Percentiles rank a stretch among this genome's conserved stretches.
Evolutionary conservation across 2,888 invertebrate genomes (phyloP).

Genomic region (Microchrysa polita): DNA sequence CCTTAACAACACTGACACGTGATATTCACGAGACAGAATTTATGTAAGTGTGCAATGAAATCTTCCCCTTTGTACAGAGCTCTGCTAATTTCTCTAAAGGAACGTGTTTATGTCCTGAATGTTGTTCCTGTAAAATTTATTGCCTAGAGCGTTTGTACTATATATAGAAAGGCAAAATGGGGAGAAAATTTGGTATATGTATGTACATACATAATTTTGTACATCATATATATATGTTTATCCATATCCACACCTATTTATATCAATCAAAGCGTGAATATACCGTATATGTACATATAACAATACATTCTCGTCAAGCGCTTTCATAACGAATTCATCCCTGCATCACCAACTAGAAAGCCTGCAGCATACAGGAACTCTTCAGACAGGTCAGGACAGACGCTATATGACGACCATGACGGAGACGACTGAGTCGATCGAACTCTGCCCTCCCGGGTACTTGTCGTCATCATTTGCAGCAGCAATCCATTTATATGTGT

Average conservation of each 20-base stretch:
- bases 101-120: constrained; percentile 18
- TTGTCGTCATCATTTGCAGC: not conserved
- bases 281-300: not conserved
- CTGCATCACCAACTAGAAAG: not conserved
- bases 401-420: not conserved
- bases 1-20: not conserved
- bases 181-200: not conserved
- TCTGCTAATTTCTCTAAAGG: constrained; percentile 25
- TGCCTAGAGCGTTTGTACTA: not conserved
- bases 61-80: constrained; percentile 1
- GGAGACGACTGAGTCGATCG: not conserved
- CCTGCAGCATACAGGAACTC: not conserved
- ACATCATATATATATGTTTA: not conserved
- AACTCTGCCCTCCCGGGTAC: not conserved
- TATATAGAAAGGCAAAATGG: not conserved
- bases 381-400: constrained; percentile 28
- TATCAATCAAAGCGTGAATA: not conserved
- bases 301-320: too few species aligned
- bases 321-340: not conserved
- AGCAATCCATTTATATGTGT: not conserved
- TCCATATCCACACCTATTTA: not conserved
- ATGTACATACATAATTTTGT: too few species aligned
- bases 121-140: constrained; percentile 29
- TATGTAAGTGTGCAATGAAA: constrained; percentile 14
- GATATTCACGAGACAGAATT: constrained; percentile 17